phyloP scores from a whole-genome alignment of 2,797 vertebrate genomes.

The Pseudomugil gertrudae region DNA sequence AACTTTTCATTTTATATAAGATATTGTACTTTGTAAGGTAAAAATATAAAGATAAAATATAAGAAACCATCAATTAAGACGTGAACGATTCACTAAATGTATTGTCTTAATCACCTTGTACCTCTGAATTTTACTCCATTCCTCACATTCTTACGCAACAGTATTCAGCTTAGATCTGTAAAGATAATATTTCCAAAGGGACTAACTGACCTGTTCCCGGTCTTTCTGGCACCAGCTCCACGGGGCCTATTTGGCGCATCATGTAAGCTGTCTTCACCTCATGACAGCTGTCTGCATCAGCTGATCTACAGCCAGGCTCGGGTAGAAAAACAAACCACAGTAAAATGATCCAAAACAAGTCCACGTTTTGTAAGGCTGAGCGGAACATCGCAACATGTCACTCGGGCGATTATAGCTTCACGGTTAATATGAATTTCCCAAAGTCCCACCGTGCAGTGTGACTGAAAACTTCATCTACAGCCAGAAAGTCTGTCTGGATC shows the following conservation, averaged over 20 bases:
- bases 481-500: slow-evolving; percentile 29
- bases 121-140: background rate
- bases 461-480: slow-evolving; percentile 57
- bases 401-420: slow-evolving; percentile 35
- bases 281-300: slow-evolving; percentile 86
- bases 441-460: slow-evolving; percentile 33
- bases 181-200: slow-evolving; percentile 15
- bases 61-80: background rate
- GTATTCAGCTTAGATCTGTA: background rate
- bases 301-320: slow-evolving; percentile 55
- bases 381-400: slow-evolving; percentile 85
- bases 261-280: slow-evolving; percentile 92
- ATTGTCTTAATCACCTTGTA: background rate
- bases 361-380: slow-evolving; percentile 68
- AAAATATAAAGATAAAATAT: background rate
- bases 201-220: slow-evolving; percentile 83
- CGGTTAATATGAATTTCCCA: slow-evolving; percentile 23
- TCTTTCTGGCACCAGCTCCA: slow-evolving; percentile 88
- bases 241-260: slow-evolving; percentile 89
- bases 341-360: slow-evolving; percentile 74
- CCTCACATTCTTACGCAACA: background rate
- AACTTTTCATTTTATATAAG: too few relatives aligned
- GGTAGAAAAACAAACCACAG: slow-evolving; percentile 28
- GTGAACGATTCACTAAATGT: background rate
- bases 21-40: background rate